These are phyloP conservation scores for Ormyrus labotus DNA, from an alignment of 2,888 invertebrate genomes.

Conservation along the genomic window DNA sequence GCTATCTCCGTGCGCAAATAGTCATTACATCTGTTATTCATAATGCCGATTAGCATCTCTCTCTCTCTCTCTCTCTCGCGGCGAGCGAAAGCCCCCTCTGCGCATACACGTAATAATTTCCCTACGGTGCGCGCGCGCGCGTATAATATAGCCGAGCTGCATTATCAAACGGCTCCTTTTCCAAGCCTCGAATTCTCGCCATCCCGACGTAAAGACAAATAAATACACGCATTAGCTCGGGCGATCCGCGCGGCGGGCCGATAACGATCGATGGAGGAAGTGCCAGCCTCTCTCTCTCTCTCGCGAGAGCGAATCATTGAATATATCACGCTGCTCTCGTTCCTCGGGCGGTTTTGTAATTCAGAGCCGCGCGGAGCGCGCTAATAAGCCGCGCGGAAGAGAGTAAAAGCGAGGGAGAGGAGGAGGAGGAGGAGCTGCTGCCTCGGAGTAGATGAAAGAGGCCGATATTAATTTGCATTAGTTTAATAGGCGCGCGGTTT, in stretches of 20 bases:
- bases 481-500: slow-evolving; percentile 64
- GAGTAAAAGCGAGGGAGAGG: slow-evolving; percentile 16
- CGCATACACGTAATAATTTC: slow-evolving; percentile 4
- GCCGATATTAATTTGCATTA: slow-evolving; percentile 72
- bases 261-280: slow-evolving; percentile 34
- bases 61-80: not conserved
- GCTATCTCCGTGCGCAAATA: slow-evolving; percentile 34
- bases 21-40: slow-evolving; percentile 46
- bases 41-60: slow-evolving; percentile 39
- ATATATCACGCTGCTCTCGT: slow-evolving; percentile 8
- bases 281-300: not conserved
- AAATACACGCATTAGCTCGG: not conserved
- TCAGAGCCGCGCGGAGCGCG: slow-evolving; percentile 20
- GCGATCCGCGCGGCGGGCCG: not conserved
- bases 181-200: not conserved
- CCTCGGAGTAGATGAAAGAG: slow-evolving; percentile 64
- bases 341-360: slow-evolving; percentile 41
- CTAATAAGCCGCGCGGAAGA: slow-evolving; percentile 45
- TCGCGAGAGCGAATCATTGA: slow-evolving; percentile 16
- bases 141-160: not conserved
- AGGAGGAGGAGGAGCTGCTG: not conserved
- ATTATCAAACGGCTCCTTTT: not conserved
- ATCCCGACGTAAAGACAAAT: not conserved
- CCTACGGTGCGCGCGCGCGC: not conserved
- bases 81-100: not conserved